Evolutionary conservation across 2,113 vertebrate species (phyloP).

Genomic region (Chlorodrepanis virens): DNA sequence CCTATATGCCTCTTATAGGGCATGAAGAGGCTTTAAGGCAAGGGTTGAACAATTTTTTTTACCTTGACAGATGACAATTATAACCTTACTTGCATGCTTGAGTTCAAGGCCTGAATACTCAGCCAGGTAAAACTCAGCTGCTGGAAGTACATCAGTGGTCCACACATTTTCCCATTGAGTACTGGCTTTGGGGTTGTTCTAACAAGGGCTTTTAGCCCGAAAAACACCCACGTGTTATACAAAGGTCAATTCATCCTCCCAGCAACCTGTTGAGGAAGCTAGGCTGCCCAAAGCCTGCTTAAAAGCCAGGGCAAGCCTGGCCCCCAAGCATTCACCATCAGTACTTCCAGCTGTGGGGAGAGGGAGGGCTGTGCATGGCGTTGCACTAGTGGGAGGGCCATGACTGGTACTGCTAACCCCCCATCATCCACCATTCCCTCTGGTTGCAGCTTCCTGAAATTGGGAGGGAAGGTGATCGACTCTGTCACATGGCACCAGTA

Average conservation of each 20-base stretch:
- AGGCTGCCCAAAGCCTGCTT: background rate
- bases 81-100: background rate
- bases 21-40: background rate
- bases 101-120: background rate
- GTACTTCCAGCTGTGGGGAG: accelerated
- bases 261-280: background rate
- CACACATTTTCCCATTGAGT: accelerated
- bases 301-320: accelerated
- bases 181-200: background rate
- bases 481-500: conserved; percentile 96
- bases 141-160: background rate
- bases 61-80: background rate
- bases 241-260: background rate
- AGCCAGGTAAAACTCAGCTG: background rate
- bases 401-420: background rate
- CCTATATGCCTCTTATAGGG: too few species aligned
- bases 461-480: conserved; percentile 79
- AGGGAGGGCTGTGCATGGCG: background rate
- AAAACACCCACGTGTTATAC: accelerated
- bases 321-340: background rate
- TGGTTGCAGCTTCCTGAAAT: conserved; percentile 84
- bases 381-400: accelerated
- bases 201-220: background rate
- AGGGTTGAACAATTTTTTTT: background rate
- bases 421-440: background rate